Conservation (phyloP, 1,140 invertebrate species). For the Paralvinella palmiformis region DNA sequence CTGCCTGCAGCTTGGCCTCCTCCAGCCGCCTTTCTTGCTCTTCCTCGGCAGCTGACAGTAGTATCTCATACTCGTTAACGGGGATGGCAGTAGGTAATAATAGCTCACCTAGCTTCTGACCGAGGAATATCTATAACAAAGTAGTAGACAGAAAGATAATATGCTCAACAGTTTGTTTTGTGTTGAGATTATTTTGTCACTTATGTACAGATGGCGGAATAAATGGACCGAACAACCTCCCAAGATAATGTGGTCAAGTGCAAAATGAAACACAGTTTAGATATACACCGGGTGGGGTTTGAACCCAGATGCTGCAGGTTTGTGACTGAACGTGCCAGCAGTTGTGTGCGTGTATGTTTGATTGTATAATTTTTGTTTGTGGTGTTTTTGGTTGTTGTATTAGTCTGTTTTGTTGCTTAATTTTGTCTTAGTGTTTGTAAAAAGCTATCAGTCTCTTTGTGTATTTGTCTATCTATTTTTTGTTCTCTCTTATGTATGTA, state of each 20-base stretch:
- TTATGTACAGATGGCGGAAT: neutral
- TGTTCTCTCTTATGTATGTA: neutral
- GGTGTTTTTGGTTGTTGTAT: too few relatives aligned
- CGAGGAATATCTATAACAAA: constrained; percentile 72
- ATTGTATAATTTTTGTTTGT: too few relatives aligned
- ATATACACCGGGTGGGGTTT: neutral
- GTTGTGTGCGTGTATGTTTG: too few relatives aligned
- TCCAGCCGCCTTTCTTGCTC: neutral
- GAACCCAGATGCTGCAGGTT: neutral
- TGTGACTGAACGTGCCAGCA: too few relatives aligned
- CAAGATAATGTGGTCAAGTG: neutral
- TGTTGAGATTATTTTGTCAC: neutral
- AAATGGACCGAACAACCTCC: neutral
- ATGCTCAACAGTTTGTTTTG: neutral
- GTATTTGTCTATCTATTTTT: neutral
- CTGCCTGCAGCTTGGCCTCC: constrained; percentile 9
- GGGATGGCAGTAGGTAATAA: constrained; percentile 82
- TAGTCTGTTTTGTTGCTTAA: too few relatives aligned
- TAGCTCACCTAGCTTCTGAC: constrained; percentile 95
- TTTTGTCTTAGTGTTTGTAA: neutral
- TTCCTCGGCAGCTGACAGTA: constrained; percentile 51
- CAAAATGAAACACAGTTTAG: too few relatives aligned
- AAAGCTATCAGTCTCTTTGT: neutral
- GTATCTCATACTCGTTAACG: constrained; percentile 72
- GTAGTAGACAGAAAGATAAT: neutral